Base-by-base conservation (phyloP, 2,888 invertebrate genomes). In the Tridacna gigas region DNA sequence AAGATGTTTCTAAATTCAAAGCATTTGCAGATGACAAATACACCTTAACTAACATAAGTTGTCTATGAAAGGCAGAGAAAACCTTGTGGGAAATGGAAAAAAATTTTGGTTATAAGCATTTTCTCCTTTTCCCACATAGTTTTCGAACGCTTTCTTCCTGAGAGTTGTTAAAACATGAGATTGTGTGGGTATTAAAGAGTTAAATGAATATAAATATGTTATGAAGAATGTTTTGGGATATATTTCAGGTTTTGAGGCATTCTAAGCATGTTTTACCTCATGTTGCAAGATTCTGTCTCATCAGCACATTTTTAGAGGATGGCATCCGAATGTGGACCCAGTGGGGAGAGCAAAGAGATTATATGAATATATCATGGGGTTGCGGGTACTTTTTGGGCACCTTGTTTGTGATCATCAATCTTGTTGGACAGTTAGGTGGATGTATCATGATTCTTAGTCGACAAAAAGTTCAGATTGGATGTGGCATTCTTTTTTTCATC, bases 271-370 rank as follows among this genome's bases (percentile, higher is more conserved):
- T 99, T 89, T 96, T 99, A 91, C 99, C 99, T 45, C 99, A 99
- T 90, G 96, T 99, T 91, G 99, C 99, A 20, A 96, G 99, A 88
- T 96, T 99, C 85, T 99, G 99, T 95, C 96, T 99, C 84, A 98
- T 99, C 94, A 98, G 99, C 91, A 99, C 99, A 91, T 99, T 99
- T 96, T 96, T 99, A 86, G 99, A 99, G 95, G 99, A 99, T 96
- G 99, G 99, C 0, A 96, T 99, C 83, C 97, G 99, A 85, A 99
- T 99, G 99, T 99, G 98, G 97, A 97, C 98, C 94, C 99, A 99
- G 95, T 99, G 99, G 99, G 96, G 96, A 78, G 99, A 99, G 94
- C 99, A 99, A 95, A 96, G 98, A 66, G 98, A 99, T 95, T 99
- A 99, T 95, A 99, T 99, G 98, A 97, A 98, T 95, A 97, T 97